Conservation (phyloP, 2,113 vertebrate species). For the Desmodus rotundus region DNA sequence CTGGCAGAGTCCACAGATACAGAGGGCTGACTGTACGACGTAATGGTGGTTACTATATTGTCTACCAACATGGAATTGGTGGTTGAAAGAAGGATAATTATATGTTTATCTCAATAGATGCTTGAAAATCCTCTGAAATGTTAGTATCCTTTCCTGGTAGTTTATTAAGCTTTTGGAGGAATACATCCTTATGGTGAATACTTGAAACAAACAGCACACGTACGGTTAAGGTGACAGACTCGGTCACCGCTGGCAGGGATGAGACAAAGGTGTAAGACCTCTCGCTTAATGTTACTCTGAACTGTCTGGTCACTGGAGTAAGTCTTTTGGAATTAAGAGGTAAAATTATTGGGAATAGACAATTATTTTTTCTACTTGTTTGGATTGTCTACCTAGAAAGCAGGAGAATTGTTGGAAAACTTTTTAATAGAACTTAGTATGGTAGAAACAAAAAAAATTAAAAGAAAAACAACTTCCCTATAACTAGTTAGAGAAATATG, state of each 20-base stretch:
- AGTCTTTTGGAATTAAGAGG: neutral
- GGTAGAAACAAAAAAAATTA: neutral
- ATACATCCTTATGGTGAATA: neutral
- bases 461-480: neutral
- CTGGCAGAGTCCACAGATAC: neutral
- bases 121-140: neutral
- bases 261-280: neutral
- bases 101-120: neutral
- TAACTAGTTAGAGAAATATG: neutral
- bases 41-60: neutral
- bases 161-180: neutral
- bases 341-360: neutral
- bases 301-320: neutral
- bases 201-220: neutral
- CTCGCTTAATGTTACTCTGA: neutral
- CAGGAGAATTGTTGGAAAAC: neutral
- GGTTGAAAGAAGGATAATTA: neutral
- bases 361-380: neutral
- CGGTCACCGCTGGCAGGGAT: neutral
- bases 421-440: neutral
- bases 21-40: neutral
- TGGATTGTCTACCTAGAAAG: neutral
- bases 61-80: neutral
- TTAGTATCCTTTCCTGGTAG: neutral
- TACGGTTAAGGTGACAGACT: neutral